Conservation (phyloP, 1,140 invertebrate species). For the Penaeus japonicus region DNA sequence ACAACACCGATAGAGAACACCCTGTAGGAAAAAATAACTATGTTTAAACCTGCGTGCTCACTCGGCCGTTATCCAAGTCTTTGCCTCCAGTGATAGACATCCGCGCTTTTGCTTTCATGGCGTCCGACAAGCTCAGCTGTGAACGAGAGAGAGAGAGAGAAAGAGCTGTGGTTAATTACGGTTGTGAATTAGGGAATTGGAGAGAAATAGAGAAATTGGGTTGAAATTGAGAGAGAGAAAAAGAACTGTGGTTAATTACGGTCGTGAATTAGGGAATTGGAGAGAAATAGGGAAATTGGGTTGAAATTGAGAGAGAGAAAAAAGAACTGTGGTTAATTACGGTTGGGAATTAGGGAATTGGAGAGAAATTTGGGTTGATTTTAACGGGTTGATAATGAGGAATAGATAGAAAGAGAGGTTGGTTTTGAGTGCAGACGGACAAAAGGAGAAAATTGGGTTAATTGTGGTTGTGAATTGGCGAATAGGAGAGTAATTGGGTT, state of each 20-base stretch:
- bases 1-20: slow-evolving; percentile 57
- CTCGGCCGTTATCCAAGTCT: slow-evolving; percentile 58
- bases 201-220: too few species aligned
- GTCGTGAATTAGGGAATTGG: slow-evolving; percentile 54
- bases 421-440: too few species aligned
- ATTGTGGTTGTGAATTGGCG: too few species aligned
- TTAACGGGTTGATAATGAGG: too few species aligned
- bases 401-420: too few species aligned
- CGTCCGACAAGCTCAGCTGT: slow-evolving; percentile 76
- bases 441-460: too few species aligned
- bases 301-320: not conserved
- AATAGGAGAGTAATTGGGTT: too few species aligned
- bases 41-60: slow-evolving; percentile 47
- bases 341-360: not conserved
- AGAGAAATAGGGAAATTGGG: not conserved
- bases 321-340: not conserved
- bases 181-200: not conserved
- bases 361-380: too few species aligned
- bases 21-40: slow-evolving; percentile 62
- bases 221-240: too few species aligned
- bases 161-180: not conserved
- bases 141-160: slow-evolving; percentile 64
- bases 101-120: slow-evolving; percentile 87
- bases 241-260: too few species aligned
- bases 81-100: slow-evolving; percentile 77